Percentiles rank a stretch among this genome's conserved stretches.
Evolutionary conservation across 2,113 vertebrate species (phyloP).

Genomic region (Typhlomys cinereus): DNA sequence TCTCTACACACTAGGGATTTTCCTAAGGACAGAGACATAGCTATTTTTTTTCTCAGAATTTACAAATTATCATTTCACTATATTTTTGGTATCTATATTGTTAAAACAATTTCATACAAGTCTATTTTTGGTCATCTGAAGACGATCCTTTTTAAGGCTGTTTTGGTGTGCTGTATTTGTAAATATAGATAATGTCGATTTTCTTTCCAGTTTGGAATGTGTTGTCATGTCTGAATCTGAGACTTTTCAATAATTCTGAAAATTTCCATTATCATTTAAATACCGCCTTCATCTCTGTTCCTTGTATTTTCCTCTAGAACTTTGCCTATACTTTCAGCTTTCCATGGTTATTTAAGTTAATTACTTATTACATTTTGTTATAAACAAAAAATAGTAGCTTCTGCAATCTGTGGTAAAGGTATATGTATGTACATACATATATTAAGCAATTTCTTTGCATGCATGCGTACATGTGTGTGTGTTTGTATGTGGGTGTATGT

Average conservation of each 20-base stretch:
- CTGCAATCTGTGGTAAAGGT: too few relatives aligned
- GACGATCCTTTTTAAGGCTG: background rate
- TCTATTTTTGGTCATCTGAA: background rate
- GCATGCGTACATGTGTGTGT: too few relatives aligned
- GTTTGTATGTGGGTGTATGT: too few relatives aligned
- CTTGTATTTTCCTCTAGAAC: background rate
- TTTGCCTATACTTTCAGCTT: background rate
- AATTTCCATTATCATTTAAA: background rate
- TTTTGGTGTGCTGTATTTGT: background rate
- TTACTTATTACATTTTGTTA: background rate
- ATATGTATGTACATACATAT: rapidly evolving
- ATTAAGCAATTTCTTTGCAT: background rate
- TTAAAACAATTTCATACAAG: background rate
- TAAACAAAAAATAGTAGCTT: background rate
- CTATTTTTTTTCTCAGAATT: slow-evolving; percentile 34
- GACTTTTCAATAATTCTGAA: background rate
- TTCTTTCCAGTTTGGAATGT: background rate
- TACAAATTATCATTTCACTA: slow-evolving; percentile 17
- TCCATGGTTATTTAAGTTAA: background rate
- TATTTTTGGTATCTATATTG: background rate
- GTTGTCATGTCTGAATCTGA: slow-evolving; percentile 5
- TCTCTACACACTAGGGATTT: background rate
- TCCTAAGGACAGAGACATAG: background rate
- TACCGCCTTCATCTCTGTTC: background rate
- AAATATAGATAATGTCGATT: background rate